Percentiles rank a stretch among this genome's conserved stretches.
Evolutionary conservation across 1,140 invertebrate species (phyloP).

Genomic region (Varroa destructor): DNA sequence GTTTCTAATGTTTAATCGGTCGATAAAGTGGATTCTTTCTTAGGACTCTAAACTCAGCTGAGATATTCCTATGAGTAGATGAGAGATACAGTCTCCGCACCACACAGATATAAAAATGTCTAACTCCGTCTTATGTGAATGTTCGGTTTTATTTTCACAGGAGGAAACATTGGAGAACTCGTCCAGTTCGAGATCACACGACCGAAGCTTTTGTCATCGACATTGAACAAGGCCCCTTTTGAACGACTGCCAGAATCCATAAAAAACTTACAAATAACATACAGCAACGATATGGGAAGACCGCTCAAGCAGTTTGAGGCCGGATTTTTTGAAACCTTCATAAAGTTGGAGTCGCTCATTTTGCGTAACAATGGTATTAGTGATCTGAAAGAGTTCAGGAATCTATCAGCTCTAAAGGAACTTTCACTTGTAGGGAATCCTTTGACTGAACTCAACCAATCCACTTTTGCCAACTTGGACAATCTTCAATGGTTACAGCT

Average conservation of each 20-base stretch:
- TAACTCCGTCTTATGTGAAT: no score
- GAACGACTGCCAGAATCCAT: background rate
- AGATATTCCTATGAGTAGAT: no score
- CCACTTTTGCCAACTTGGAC: background rate
- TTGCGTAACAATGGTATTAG: background rate
- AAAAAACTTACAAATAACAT: background rate
- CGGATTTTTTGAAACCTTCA: conserved; percentile 1
- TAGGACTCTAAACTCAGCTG: no score
- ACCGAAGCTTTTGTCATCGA: background rate
- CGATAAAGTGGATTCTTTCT: no score
- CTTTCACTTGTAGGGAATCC: background rate
- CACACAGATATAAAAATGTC: no score
- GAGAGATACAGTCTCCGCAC: no score
- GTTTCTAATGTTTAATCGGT: no score
- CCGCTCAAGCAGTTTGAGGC: background rate
- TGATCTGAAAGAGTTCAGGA: background rate
- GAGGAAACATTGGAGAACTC: no score
- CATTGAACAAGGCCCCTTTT: background rate
- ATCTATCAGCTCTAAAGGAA: background rate
- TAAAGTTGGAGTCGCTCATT: background rate
- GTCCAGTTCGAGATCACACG: no score
- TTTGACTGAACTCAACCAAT: background rate
- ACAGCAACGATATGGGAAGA: background rate
- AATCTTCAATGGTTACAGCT: conserved; percentile 1
- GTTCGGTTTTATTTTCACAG: no score